These are phyloP conservation scores for Passer montanus DNA, from an alignment of 2,113 vertebrate genomes.

Conservation along the genomic window DNA sequence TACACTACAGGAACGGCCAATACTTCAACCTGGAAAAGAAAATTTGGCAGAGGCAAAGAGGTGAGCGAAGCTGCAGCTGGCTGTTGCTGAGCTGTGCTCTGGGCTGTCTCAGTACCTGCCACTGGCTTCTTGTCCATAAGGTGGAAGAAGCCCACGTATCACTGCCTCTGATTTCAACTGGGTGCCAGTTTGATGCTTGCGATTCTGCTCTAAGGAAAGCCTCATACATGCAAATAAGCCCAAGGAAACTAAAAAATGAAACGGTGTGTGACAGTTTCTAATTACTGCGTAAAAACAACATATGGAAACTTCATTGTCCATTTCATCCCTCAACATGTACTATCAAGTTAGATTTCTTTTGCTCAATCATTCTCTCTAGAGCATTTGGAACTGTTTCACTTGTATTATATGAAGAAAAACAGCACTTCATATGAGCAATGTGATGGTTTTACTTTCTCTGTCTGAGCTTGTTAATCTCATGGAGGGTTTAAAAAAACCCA, in stretches of 20 bases:
- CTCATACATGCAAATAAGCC: slow-evolving; percentile 76
- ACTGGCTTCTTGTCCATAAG: slow-evolving; percentile 59
- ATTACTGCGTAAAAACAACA: slow-evolving; percentile 90
- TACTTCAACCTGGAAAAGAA: not conserved
- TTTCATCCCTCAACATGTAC: slow-evolving; percentile 86
- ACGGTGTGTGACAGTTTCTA: slow-evolving; percentile 86
- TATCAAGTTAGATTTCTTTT: slow-evolving; percentile 81
- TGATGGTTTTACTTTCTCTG: slow-evolving; percentile 58
- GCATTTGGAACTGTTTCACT: slow-evolving; percentile 67
- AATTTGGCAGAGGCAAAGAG: not conserved
- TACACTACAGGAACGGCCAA: not conserved
- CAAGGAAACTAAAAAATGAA: slow-evolving; percentile 82
- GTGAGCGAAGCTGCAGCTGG: slow-evolving; percentile 19
- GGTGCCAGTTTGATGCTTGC: slow-evolving; percentile 66
- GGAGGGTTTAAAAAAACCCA: not conserved
- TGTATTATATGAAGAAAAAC: slow-evolving; percentile 40
- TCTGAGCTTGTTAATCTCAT: slow-evolving; percentile 56
- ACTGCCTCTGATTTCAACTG: slow-evolving; percentile 45
- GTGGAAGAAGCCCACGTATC: slow-evolving; percentile 56
- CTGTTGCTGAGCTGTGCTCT: not conserved
- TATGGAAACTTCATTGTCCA: slow-evolving; percentile 92
- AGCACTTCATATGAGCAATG: slow-evolving; percentile 9
- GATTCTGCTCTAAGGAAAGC: slow-evolving; percentile 71
- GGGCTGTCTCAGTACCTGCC: slow-evolving; percentile 31
- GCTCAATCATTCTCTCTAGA: slow-evolving; percentile 75